Evolutionary conservation across 2,888 invertebrate genomes (phyloP).

Genomic region (Parnassius orleans): DNA sequence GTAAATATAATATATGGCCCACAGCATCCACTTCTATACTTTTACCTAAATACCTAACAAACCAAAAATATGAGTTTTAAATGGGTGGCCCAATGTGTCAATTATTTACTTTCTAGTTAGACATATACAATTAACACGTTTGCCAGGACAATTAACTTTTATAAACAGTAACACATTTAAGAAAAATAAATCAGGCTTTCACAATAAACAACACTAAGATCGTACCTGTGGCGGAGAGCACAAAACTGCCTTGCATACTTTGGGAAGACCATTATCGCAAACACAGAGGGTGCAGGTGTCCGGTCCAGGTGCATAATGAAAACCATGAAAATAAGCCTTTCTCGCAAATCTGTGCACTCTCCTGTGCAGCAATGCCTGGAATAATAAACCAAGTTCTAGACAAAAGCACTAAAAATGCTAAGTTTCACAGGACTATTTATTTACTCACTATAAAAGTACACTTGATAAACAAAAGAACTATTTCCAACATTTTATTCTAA

Average conservation of each 20-base stretch:
- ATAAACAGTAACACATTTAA: no score
- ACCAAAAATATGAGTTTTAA: no score
- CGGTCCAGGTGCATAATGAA: constrained; percentile 92
- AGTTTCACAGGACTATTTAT: constrained; percentile 35
- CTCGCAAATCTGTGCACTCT: constrained; percentile 89
- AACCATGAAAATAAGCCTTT: constrained; percentile 86
- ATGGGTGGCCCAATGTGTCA: no score
- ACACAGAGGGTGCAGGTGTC: constrained; percentile 93
- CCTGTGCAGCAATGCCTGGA: constrained; percentile 79
- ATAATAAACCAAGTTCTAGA: constrained; percentile 30
- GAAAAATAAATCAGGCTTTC: no score
- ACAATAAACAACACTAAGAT: constrained; percentile 34
- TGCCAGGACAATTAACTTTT: no score
- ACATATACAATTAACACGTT: no score
- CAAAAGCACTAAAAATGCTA: constrained; percentile 33
- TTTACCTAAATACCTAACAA: no score
- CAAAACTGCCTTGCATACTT: constrained; percentile 91
- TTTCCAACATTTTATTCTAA: constrained; percentile 52
- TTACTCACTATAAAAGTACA: constrained; percentile 62
- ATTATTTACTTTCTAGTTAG: no score
- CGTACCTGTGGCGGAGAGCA: constrained; percentile 93
- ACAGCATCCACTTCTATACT: no score
- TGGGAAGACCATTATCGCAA: constrained; percentile 92
- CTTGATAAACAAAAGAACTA: constrained; percentile 58
- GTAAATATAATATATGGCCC: no score